Evolutionary conservation across 2,113 vertebrate genomes (phyloP).

Genomic region (Syrmaticus mikado): DNA sequence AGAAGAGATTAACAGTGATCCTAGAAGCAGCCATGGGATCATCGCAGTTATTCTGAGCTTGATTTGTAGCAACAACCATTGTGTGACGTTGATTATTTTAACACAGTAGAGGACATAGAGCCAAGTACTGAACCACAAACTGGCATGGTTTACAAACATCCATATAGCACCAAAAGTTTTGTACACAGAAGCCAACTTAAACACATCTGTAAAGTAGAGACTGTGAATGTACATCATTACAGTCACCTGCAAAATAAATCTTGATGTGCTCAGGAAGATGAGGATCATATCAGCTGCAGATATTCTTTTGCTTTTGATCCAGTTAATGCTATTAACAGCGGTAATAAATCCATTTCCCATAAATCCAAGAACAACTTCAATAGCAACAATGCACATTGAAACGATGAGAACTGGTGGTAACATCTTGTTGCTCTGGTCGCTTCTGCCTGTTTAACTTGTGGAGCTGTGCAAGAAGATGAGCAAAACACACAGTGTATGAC

Average conservation of each 20-base stretch:
- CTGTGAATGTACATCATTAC: conserved; percentile 28
- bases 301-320: conserved; percentile 13
- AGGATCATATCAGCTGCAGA: conserved; percentile 15
- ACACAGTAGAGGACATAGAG: conserved; percentile 50
- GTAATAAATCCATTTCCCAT: conserved; percentile 51
- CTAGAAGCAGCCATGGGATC: conserved; percentile 48
- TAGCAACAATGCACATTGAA: conserved; percentile 2
- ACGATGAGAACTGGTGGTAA: background rate
- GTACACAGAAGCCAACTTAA: background rate
- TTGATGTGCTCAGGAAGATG: conserved; percentile 47
- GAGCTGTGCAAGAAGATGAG: background rate
- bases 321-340: conserved; percentile 17
- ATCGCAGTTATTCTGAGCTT: conserved; percentile 33
- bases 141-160: conserved; percentile 54
- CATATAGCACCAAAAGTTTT: conserved; percentile 6
- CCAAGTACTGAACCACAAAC: conserved; percentile 58
- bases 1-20: background rate
- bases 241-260: conserved; percentile 29
- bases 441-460: background rate
- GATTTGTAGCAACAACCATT: conserved; percentile 41
- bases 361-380: conserved; percentile 33
- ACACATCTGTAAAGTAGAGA: background rate
- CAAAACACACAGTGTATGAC: background rate
- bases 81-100: conserved; percentile 41
- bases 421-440: background rate